phyloP scores from a whole-genome alignment of 2,113 vertebrate species.

The Chitala chitala region DNA sequence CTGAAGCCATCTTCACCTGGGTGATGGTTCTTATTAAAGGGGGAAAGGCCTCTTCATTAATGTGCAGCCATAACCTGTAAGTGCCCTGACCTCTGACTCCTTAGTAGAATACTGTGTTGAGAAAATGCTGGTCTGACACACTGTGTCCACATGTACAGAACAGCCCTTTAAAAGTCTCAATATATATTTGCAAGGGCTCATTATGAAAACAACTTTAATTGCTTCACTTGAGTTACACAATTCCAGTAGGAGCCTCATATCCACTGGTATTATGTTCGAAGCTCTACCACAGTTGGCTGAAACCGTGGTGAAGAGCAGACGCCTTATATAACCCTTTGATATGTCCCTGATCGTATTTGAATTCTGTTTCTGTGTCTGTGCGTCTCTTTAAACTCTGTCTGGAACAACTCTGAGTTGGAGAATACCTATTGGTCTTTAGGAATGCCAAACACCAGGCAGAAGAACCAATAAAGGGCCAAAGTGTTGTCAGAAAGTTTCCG shows the following conservation, averaged over 20 bases:
- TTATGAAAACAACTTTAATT: not conserved
- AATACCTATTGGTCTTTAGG: no score
- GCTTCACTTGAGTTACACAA: not conserved
- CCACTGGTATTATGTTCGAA: no score
- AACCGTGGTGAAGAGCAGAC: no score
- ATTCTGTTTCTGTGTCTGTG: no score
- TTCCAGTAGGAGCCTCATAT: not conserved
- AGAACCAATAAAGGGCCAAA: no score
- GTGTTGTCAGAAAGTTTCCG: no score
- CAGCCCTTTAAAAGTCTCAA: not conserved
- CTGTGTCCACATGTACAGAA: not conserved
- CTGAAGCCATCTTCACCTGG: not conserved
- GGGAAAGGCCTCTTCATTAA: slow-evolving; percentile 19
- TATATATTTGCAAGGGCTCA: not conserved
- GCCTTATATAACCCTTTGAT: no score
- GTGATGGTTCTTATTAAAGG: not conserved
- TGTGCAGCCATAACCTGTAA: not conserved
- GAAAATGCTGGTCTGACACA: not conserved
- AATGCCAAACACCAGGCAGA: no score
- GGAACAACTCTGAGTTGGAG: no score
- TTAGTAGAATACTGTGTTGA: not conserved
- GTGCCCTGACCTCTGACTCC: not conserved
- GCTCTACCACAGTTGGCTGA: no score
- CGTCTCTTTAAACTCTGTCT: no score
- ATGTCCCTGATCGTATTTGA: no score